Evolutionary conservation across 2,888 invertebrate species (phyloP).

Genomic region (Watsonalla cultraria): DNA sequence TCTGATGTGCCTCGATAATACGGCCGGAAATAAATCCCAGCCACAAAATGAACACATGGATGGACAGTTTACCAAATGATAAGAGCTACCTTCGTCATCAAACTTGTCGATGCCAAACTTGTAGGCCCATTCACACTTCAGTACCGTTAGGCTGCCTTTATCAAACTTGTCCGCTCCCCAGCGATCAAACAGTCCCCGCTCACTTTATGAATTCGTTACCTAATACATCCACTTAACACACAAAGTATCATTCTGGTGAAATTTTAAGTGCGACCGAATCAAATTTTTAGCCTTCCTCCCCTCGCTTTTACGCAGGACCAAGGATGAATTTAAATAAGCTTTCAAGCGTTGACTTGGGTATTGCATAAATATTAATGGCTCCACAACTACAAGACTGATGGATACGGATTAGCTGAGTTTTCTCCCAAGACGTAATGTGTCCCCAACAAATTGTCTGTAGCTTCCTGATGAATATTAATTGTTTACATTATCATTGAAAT

Average conservation of each 20-base stretch:
- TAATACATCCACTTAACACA: conserved; percentile 12
- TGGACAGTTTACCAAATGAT: not conserved
- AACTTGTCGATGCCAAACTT: conserved; percentile 17
- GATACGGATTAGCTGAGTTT: conserved; percentile 53
- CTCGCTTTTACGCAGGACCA: conserved; percentile 56
- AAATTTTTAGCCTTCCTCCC: conserved; percentile 53
- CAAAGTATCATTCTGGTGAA: conserved; percentile 37
- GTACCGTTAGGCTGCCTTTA: not conserved
- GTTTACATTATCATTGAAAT: conserved; percentile 26
- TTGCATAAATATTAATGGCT: conserved; percentile 71
- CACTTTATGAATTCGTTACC: conserved; percentile 1
- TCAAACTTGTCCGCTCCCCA: conserved; percentile 5
- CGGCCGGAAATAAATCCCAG: not conserved
- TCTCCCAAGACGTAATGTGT: conserved; percentile 25
- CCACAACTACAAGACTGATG: conserved; percentile 52
- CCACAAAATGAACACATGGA: not conserved
- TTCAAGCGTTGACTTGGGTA: conserved; percentile 55
- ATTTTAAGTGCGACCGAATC: conserved; percentile 50
- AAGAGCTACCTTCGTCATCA: conserved; percentile 14
- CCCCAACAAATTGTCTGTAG: conserved; percentile 20
- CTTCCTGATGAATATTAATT: conserved; percentile 39
- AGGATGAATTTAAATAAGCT: conserved; percentile 73
- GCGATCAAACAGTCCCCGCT: not conserved
- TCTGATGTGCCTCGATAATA: not conserved
- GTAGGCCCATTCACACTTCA: conserved; percentile 14